These are phyloP conservation scores for Nemotelus pantherinus DNA, from an alignment of 2,888 invertebrate species.

Conservation along the genomic window DNA sequence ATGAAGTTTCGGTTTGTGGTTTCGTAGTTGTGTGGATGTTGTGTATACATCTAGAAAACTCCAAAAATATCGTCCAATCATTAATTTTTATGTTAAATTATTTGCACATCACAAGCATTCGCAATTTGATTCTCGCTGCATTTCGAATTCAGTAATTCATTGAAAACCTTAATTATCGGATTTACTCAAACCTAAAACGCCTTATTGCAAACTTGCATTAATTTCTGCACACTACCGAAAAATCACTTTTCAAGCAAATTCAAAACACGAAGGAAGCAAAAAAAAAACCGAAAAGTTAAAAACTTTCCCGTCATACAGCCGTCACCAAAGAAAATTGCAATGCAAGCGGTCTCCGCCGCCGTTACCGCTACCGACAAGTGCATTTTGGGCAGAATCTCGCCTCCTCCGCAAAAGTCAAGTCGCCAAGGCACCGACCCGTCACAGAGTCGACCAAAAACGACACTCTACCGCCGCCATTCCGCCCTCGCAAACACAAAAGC, in stretches of 20 bases:
- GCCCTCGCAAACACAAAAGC: not conserved
- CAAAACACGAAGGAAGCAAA: not conserved
- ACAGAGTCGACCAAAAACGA: not conserved
- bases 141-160: no score
- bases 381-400: conserved; percentile 30
- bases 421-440: not conserved
- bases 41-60: not conserved
- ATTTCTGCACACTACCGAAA: conserved; percentile 18
- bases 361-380: conserved; percentile 27
- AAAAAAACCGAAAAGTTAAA: conserved; percentile 26
- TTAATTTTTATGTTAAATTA: no score
- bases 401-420: conserved; percentile 10
- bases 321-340: conserved; percentile 37
- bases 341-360: not conserved
- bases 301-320: conserved; percentile 37
- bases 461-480: not conserved
- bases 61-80: not conserved
- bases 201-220: conserved; percentile 37
- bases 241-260: not conserved
- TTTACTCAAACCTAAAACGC: not conserved
- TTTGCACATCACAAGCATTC: no score
- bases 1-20: not conserved
- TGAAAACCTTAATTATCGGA: no score
- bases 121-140: no score
- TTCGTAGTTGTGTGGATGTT: not conserved